Percentiles rank a stretch among this genome's conserved stretches.
Conservation (phyloP, 2,113 vertebrate species). For the Serranochromis macrocephalus region DNA sequence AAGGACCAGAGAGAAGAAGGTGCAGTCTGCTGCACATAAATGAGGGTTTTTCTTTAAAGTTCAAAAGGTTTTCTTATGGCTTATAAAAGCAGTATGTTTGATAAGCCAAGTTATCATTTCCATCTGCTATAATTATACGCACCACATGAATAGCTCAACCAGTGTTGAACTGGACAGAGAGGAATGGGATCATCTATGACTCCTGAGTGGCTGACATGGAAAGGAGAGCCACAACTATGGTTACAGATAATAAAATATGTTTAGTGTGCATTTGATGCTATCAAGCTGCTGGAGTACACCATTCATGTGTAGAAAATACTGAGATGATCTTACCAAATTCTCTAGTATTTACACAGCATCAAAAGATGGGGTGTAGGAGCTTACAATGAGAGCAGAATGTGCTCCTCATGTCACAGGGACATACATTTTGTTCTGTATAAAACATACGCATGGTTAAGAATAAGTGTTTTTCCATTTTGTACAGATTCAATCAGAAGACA, state of each 20-base stretch:
- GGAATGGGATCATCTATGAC: neutral
- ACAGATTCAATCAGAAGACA: neutral
- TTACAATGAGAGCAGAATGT: neutral
- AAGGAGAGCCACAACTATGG: neutral
- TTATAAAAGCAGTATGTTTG: constrained; percentile 2
- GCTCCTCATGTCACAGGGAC: neutral
- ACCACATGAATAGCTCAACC: neutral
- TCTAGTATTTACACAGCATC: neutral
- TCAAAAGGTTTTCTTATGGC: constrained; percentile 26
- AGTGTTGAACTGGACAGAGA: neutral
- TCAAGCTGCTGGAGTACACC: neutral
- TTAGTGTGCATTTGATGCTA: neutral
- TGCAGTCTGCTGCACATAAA: neutral
- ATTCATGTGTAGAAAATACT: neutral
- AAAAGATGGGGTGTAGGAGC: neutral
- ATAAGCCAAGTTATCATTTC: neutral
- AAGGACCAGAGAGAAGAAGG: neutral
- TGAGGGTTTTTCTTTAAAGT: neutral
- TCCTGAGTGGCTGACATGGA: constrained; percentile 41
- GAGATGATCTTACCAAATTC: neutral
- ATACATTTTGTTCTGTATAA: neutral
- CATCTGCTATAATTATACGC: neutral
- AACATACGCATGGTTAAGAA: neutral
- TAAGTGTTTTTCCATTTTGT: neutral
- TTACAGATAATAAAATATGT: neutral